phyloP scores from a whole-genome alignment of 2,113 vertebrate species.

The Corydoras maculifer region DNA sequence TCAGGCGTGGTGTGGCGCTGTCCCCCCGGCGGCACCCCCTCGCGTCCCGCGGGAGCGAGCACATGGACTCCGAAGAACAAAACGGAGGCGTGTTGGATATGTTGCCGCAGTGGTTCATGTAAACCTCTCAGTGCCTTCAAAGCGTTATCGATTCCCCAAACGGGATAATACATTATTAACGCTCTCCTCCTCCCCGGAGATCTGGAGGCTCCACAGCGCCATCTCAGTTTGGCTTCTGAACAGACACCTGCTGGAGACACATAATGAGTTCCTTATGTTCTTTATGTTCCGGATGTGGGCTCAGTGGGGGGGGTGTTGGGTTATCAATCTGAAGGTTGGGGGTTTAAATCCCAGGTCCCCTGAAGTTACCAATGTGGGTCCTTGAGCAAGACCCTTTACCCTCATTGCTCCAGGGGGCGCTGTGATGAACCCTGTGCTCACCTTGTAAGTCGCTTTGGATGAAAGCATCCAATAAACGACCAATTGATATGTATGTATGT shows the following conservation, averaged over 20 bases:
- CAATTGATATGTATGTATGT: too few species aligned
- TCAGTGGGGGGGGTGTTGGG: too few species aligned
- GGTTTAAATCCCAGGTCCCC: too few species aligned
- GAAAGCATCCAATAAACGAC: too few species aligned
- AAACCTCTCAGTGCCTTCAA: not conserved
- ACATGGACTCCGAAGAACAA: not conserved
- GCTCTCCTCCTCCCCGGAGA: not conserved
- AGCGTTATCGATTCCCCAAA: not conserved
- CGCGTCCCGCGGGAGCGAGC: not conserved
- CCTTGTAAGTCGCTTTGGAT: too few species aligned
- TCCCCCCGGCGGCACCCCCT: not conserved
- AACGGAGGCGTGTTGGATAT: not conserved
- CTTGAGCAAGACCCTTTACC: too few species aligned
- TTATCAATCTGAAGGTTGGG: too few species aligned
- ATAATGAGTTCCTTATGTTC: too few species aligned
- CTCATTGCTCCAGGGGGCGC: too few species aligned
- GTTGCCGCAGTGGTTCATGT: not conserved
- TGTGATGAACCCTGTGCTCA: too few species aligned
- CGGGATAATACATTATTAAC: conserved; percentile 6
- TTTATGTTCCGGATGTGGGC: too few species aligned
- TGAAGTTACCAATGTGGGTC: too few species aligned
- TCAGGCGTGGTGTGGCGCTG: not conserved
- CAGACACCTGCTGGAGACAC: not conserved
- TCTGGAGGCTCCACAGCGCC: not conserved
- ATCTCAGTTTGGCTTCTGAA: not conserved